Conservation (phyloP, 2,888 invertebrate genomes). For the Luffia ferchaultella region DNA sequence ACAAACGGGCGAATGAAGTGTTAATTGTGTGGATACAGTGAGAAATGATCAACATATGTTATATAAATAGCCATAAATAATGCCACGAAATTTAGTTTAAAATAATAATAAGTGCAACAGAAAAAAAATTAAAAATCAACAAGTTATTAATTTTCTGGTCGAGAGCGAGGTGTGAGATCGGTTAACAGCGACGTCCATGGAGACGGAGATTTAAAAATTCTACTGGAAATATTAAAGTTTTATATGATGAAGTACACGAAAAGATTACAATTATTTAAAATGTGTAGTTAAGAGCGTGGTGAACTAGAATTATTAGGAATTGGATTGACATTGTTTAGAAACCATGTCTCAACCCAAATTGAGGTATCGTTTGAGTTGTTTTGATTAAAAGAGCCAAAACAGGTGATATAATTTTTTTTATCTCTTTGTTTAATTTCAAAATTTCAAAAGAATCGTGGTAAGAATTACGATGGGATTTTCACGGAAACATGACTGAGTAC, state of each 20-base stretch:
- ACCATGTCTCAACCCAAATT: no score
- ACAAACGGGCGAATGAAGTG: constrained; percentile 61
- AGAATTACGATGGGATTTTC: no score
- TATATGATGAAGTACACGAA: background rate
- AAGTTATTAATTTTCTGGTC: constrained; percentile 61
- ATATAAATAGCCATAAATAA: constrained; percentile 66
- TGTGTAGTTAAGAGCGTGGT: no score
- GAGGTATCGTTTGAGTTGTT: no score
- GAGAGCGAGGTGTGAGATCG: constrained; percentile 56
- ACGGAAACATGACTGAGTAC: no score
- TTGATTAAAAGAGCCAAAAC: no score
- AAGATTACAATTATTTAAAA: background rate
- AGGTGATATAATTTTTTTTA: no score
- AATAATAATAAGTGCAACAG: constrained; percentile 63
- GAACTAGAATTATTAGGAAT: no score
- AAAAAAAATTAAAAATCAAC: constrained; percentile 61
- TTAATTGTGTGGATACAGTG: constrained; percentile 64
- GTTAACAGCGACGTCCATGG: constrained; percentile 27
- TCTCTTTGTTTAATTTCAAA: no score
- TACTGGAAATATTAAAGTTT: no score
- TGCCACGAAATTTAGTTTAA: constrained; percentile 61
- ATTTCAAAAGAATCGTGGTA: no score
- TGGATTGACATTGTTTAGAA: no score
- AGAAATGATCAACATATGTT: constrained; percentile 66
- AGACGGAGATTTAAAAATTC: constrained; percentile 17